Percentiles rank a stretch among this genome's conserved stretches.
phyloP scores from a whole-genome alignment of 2,797 vertebrate genomes.

The Vipera latastei region DNA sequence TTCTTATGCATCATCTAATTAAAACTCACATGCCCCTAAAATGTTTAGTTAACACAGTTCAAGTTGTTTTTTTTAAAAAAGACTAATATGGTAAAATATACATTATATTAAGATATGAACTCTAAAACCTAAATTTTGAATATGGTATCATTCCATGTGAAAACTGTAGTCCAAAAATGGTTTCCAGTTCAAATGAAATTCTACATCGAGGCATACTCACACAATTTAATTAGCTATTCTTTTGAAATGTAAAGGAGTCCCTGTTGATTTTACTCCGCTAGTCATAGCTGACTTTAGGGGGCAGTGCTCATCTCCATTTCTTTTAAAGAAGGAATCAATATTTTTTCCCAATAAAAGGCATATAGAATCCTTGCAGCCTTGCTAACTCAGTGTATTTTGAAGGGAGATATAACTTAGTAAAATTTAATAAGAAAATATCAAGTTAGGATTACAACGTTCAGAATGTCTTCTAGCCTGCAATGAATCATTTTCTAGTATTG shows the following conservation, averaged over 20 bases:
- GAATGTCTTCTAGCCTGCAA: neutral
- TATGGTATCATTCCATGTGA: neutral
- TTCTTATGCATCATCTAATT: neutral
- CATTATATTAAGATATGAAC: neutral
- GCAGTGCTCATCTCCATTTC: neutral
- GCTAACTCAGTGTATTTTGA: neutral
- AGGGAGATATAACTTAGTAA: neutral
- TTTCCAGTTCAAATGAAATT: neutral
- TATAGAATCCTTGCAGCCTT: neutral
- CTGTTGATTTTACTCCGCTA: neutral
- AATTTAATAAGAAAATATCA: neutral
- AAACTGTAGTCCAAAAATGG: neutral
- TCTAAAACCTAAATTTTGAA: neutral
- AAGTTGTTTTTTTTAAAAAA: neutral
- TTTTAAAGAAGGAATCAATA: neutral
- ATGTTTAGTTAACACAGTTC: neutral
- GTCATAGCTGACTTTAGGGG: neutral
- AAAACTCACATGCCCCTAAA: neutral
- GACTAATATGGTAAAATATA: neutral
- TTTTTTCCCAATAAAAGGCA: neutral
- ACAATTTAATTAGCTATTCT: neutral
- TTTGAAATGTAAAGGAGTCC: neutral
- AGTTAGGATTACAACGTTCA: neutral
- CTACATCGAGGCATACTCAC: neutral
- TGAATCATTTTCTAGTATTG: neutral